Percentiles rank a stretch among this genome's conserved stretches.
phyloP scores from a whole-genome alignment of 2,113 vertebrate genomes.

The Myrmecophaga tridactyla region DNA sequence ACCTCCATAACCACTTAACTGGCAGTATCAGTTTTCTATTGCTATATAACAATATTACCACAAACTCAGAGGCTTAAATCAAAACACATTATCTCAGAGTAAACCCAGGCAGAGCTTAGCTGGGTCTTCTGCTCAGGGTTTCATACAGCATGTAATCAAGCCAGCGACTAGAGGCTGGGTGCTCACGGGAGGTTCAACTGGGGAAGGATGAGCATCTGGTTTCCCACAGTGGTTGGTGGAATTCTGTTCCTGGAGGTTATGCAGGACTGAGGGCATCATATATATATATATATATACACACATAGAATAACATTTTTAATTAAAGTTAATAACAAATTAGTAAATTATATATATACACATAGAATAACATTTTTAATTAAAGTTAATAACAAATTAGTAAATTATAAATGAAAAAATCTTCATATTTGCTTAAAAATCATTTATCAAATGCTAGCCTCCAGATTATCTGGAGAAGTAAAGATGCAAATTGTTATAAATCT shows the following conservation, averaged over 20 bases:
- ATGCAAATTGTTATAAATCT: constrained; percentile 79
- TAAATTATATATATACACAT: constrained; percentile 85
- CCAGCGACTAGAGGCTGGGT: too few relatives aligned
- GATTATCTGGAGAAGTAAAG: constrained; percentile 72
- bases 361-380: constrained; percentile 73
- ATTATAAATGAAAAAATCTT: constrained; percentile 84
- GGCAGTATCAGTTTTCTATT: accelerated
- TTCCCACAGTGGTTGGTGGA: neutral
- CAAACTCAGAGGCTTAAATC: too few relatives aligned
- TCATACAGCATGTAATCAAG: neutral
- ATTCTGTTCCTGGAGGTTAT: too few relatives aligned
- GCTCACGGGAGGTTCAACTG: neutral
- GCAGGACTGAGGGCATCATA: accelerated
- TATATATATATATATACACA: too few relatives aligned
- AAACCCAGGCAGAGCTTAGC: too few relatives aligned
- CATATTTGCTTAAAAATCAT: constrained; percentile 70
- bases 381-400: constrained; percentile 81
- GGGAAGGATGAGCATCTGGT: neutral
- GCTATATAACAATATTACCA: too few relatives aligned
- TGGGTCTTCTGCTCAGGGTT: neutral
- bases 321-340: constrained; percentile 78
- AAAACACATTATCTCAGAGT: neutral
- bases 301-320: constrained; percentile 69
- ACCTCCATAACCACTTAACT: too few relatives aligned
- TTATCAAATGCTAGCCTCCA: constrained; percentile 79